phyloP scores from a whole-genome alignment of 2,797 vertebrate genomes.

The Aythya fuligula region DNA sequence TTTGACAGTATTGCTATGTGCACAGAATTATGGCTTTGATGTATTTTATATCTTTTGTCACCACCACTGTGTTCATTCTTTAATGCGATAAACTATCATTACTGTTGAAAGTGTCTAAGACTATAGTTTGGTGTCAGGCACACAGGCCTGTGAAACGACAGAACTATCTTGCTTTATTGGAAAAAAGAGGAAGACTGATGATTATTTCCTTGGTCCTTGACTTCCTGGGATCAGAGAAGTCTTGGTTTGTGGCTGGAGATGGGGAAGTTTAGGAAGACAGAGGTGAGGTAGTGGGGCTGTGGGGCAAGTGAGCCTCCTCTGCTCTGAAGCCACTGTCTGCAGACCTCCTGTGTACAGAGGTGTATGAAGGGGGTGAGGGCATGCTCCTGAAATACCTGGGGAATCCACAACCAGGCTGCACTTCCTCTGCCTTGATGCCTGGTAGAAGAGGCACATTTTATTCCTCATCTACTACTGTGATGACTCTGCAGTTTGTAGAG shows the following conservation, averaged over 20 bases:
- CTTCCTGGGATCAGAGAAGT: not conserved
- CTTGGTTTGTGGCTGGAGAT: not conserved
- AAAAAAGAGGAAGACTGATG: not conserved
- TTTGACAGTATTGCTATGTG: not conserved
- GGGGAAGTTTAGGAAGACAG: not conserved
- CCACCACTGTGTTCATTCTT: not conserved
- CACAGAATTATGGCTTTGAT: not conserved
- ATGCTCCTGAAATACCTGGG: not conserved
- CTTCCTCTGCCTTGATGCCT: not conserved
- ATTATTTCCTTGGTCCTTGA: not conserved
- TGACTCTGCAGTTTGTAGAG: not conserved
- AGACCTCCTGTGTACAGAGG: not conserved
- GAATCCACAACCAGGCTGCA: not conserved
- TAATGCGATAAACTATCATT: rapidly evolving
- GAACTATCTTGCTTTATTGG: not conserved
- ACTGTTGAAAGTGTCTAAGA: not conserved
- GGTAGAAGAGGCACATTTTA: not conserved
- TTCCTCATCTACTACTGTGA: not conserved
- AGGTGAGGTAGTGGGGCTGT: not conserved
- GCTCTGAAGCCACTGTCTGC: not conserved
- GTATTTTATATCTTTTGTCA: rapidly evolving
- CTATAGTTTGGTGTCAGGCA: not conserved
- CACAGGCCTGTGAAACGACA: not conserved
- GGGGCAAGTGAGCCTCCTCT: not conserved
- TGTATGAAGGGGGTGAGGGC: not conserved